These are phyloP conservation scores for Macaria liturata DNA, from an alignment of 2,888 invertebrate species.

Conservation along the genomic window DNA sequence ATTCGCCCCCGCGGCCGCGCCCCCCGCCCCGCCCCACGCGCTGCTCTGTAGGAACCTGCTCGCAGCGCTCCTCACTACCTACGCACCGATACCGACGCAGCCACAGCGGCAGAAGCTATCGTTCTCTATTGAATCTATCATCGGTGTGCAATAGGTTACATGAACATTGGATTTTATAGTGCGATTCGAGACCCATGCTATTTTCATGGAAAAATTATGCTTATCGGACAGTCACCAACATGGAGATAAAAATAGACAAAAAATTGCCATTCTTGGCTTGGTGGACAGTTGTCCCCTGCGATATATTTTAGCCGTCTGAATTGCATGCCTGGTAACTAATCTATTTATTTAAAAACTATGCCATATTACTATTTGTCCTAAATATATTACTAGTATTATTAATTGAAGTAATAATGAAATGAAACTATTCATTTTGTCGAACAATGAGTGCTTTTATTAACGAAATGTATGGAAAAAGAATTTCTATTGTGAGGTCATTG, in stretches of 20 bases:
- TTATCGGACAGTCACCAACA: too few relatives aligned
- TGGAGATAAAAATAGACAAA: too few relatives aligned
- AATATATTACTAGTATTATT: too few relatives aligned
- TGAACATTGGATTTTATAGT: too few relatives aligned
- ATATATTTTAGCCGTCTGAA: too few relatives aligned
- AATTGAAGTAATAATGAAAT: conserved; percentile 15
- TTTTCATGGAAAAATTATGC: too few relatives aligned
- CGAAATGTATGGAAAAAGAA: conserved; percentile 77
- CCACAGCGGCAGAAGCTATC: conserved; percentile 73
- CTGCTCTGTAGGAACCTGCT: conserved; percentile 78
- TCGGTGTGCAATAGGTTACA: conserved; percentile 78
- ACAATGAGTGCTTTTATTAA: conserved; percentile 83
- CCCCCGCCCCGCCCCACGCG: conserved; percentile 49
- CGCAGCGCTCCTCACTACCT: conserved; percentile 68
- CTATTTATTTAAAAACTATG: too few relatives aligned
- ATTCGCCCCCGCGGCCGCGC: conserved; percentile 24
- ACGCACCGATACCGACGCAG: conserved; percentile 56
- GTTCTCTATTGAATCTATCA: conserved; percentile 88
- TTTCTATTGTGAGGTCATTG: conserved; percentile 71
- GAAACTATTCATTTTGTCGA: conserved; percentile 49
- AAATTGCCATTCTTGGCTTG: too few relatives aligned
- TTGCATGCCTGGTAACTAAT: too few relatives aligned
- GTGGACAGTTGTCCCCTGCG: too few relatives aligned
- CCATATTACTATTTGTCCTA: too few relatives aligned
- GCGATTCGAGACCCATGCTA: too few relatives aligned